Base-by-base conservation (phyloP, 2,888 invertebrate species). In the Oeneis ivallda region DNA sequence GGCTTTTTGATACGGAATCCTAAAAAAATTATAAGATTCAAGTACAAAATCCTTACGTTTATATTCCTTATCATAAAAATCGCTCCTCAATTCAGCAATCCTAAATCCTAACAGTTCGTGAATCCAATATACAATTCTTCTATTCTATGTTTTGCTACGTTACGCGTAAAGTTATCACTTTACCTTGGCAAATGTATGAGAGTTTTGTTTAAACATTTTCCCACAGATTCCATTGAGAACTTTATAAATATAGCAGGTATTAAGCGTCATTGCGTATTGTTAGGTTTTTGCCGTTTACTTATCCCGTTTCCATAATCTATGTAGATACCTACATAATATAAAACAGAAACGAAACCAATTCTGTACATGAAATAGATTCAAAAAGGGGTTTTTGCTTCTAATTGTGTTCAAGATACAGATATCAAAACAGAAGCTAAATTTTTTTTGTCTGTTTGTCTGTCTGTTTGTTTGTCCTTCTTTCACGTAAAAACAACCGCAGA, bases 131-230 rank as follows among this genome's bases (percentile, higher is more conserved):
- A 7, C 37, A 9, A 37, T 37, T 37, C 5, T 37, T 37, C 1
- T 34, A 34, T 5, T 34, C n/a, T 26, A 26, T 26, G 26, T 26
- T 5, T 4, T 26, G 0, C 26, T 26, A 26, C 26, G 26, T 26
- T 26, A 1, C 26, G 26, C 26, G 26, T 26, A 26, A 34, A n/a
- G n/a, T 34, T 53, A 53, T 34, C n/a, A 6, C 34, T 53, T 34
- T n/a, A 34, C 34, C 2, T 34, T 53, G 34, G 32, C 34, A 34
- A 34, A 17, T 53, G 49, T 26, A 53, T 53, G 34, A 34, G 34
- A 13, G 53, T 32, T 50, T 50, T 32, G 34, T 32, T 32, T 49
- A 49, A 17, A 53, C 34, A 15, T 53, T 34, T 53, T 53, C 53
- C 53, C 53, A 53, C 53, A 34, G 8, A 53, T 34, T 32, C 53